Base-by-base conservation (phyloP, 2,113 vertebrate species). In the Emydocephalus ijimae region DNA sequence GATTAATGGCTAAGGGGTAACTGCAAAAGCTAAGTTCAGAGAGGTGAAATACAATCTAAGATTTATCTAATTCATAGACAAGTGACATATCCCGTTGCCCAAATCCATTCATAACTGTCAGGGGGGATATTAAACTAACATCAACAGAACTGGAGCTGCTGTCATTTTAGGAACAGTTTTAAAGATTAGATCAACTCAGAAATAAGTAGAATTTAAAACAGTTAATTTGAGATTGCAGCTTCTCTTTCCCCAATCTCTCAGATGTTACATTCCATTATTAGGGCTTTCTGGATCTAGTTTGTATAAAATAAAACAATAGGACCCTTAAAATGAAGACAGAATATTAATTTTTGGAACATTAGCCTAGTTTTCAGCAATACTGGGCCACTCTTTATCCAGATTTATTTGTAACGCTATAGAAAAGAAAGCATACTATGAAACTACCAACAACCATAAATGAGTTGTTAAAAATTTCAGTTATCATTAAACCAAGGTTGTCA, bases 1-100 rank as follows among this genome's bases (percentile, higher is more conserved):
- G 94, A 97, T 97, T 95, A 96, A 96, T 97, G 93, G 94, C 95
- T 96, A 94, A 90, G 92, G 61, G 93, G 89, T 95, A 97, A 95
- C 94, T 93, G 91, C 74, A 97, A 97, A 87, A 97, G 86, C 92
- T 96, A 96, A 97, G 64, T 92, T 94, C 93, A 95, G 91, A 97
- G 91, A 91, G 91, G 93, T 93, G 96, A 97, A 96, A 96, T 94
- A 96, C 96, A 96, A 54, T 69, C 94, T 92, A 91, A 94, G 92
- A 95, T 97, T 96, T 95, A 94, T 97, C 94, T 96, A 93, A 92
- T 92, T 97, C 94, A 95, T 93, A 86, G 94, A 39, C 26, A 95
- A 96, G 95, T 91, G 14, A 89, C 92, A 92, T 12, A 92, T 52
- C 24, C 89, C 12, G 45, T 11, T 89, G 81, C 21, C 7, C 90